Evolutionary conservation across 1,140 invertebrate species (phyloP).

Genomic region (Bradysia coprophila): DNA sequence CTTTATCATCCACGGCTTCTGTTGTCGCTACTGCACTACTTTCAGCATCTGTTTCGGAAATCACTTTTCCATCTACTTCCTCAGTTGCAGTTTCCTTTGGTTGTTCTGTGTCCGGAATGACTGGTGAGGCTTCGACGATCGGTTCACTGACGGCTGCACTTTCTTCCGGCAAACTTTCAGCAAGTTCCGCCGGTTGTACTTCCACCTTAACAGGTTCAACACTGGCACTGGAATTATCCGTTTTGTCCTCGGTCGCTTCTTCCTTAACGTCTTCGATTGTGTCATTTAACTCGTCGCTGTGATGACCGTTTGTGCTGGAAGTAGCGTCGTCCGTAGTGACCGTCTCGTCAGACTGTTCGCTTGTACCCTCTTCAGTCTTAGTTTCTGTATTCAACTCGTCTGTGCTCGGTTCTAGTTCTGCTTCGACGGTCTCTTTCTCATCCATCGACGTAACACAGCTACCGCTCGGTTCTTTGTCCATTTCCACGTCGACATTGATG

Average conservation of each 20-base stretch:
- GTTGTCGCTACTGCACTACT: neutral
- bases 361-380: neutral
- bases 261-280: slow-evolving; percentile 1
- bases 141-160: slow-evolving; percentile 10
- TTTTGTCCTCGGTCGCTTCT: slow-evolving; percentile 6
- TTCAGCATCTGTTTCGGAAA: slow-evolving; percentile 5
- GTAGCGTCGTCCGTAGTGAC: no score
- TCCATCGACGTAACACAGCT: neutral
- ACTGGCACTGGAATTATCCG: slow-evolving; percentile 7
- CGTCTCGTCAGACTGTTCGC: no score
- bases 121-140: slow-evolving; percentile 13
- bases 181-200: slow-evolving; percentile 5
- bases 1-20: slow-evolving; percentile 5
- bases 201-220: slow-evolving; percentile 13
- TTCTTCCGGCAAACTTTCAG: slow-evolving; percentile 19
- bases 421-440: neutral
- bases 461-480: slow-evolving; percentile 31
- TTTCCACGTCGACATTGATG: slow-evolving; percentile 46
- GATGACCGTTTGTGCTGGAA: no score
- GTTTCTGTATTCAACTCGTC: neutral
- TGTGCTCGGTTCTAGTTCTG: neutral
- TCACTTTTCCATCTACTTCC: slow-evolving; percentile 6
- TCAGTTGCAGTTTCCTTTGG: slow-evolving; percentile 1
- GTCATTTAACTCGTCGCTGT: no score
- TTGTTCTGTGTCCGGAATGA: slow-evolving; percentile 15